phyloP scores from a whole-genome alignment of 2,888 invertebrate genomes.

The Drosophila nr. perissopoda region DNA sequence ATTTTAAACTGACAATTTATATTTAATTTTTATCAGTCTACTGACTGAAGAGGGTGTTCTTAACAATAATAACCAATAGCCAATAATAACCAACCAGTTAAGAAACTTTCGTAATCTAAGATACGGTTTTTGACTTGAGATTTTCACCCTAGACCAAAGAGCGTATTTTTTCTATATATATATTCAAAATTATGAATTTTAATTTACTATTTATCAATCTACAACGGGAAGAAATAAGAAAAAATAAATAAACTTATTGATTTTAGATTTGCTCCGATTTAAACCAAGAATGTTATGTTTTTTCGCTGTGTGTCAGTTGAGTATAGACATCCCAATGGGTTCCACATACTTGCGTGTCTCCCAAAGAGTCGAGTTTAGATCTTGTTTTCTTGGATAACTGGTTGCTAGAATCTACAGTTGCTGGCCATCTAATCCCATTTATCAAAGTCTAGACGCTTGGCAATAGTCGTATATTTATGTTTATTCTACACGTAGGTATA shows the following conservation, averaged over 20 bases:
- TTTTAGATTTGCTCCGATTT: neutral
- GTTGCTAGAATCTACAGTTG: slow-evolving; percentile 40
- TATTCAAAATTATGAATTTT: neutral
- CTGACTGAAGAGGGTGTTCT: neutral
- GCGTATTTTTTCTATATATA: neutral
- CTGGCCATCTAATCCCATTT: slow-evolving; percentile 56
- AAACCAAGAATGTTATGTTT: neutral
- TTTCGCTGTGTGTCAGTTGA: neutral
- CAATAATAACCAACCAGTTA: too few species aligned
- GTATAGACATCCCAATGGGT: slow-evolving; percentile 3
- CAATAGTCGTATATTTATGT: slow-evolving; percentile 21
- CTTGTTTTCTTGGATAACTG: slow-evolving; percentile 35
- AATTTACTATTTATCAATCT: neutral
- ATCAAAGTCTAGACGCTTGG: slow-evolving; percentile 67
- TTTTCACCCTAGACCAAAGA: neutral
- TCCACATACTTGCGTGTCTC: slow-evolving; percentile 1
- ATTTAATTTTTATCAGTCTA: neutral
- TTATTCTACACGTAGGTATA: slow-evolving; percentile 15
- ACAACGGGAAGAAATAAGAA: neutral
- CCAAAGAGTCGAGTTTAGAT: slow-evolving; percentile 1
- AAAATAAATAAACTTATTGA: neutral
- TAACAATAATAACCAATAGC: too few species aligned
- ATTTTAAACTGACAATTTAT: neutral
- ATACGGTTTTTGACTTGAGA: neutral
- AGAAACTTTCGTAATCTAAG: neutral